These are phyloP conservation scores for Tetrax tetrax DNA, from an alignment of 2,113 vertebrate genomes.

Conservation along the genomic window DNA sequence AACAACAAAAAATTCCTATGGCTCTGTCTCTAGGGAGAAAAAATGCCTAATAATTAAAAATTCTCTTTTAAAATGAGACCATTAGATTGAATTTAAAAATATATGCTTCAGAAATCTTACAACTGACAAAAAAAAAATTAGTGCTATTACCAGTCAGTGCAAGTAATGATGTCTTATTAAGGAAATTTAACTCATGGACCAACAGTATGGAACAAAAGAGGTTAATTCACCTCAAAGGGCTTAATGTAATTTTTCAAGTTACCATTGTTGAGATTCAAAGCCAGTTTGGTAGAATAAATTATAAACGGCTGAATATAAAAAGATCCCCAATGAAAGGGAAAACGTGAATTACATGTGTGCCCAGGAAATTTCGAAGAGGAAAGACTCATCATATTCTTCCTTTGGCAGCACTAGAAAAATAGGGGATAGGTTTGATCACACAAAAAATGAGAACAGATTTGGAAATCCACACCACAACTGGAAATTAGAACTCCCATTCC, in stretches of 20 bases:
- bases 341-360: not conserved
- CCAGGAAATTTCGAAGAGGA: not conserved
- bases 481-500: not conserved
- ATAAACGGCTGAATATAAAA: not conserved
- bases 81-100: not conserved
- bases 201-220: not conserved
- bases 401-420: not conserved
- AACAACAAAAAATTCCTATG: not conserved
- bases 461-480: not conserved
- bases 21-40: not conserved
- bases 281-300: conserved; percentile 11
- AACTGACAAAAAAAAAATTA: not conserved
- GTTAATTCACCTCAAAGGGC: conserved; percentile 4
- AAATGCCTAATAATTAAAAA: not conserved
- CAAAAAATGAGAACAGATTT: not conserved
- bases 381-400: not conserved
- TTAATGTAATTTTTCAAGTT: conserved; percentile 9
- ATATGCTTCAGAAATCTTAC: not conserved
- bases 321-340: not conserved
- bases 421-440: not conserved
- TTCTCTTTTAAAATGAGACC: not conserved
- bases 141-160: not conserved
- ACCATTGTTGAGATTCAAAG: not conserved
- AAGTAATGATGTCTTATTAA: not conserved
- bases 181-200: not conserved